Conservation (phyloP, 2,888 invertebrate species). For the Morpho achilles region DNA sequence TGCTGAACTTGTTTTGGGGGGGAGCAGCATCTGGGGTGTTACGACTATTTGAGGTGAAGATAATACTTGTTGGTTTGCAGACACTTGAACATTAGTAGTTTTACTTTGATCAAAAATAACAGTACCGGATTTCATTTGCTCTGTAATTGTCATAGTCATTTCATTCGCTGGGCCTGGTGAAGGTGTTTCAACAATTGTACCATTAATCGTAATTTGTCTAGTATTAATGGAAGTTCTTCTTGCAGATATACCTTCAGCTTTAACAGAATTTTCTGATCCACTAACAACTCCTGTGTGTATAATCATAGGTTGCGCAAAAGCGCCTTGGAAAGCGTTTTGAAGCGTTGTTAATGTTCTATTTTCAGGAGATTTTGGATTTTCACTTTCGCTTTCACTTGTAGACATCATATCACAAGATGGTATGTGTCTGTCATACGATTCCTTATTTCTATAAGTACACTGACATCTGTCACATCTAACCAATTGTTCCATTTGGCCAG, state of each 20-base stretch:
- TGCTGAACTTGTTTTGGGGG: constrained; percentile 64
- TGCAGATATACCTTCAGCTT: constrained; percentile 71
- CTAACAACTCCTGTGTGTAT: constrained; percentile 71
- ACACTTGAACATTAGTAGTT: constrained; percentile 68
- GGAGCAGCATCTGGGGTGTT: constrained; percentile 71
- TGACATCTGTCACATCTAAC: constrained; percentile 93
- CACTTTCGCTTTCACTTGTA: constrained; percentile 90
- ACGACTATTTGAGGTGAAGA: constrained; percentile 75
- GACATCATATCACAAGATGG: constrained; percentile 87
- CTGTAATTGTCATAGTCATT: constrained; percentile 74
- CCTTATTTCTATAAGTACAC: constrained; percentile 90
- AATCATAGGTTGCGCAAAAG: constrained; percentile 73
- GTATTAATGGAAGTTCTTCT: constrained; percentile 74
- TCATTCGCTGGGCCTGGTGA: constrained; percentile 74
- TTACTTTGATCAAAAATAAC: constrained; percentile 72
- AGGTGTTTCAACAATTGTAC: constrained; percentile 74
- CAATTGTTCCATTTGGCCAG: constrained; percentile 82
- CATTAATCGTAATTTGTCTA: constrained; percentile 74
- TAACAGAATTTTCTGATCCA: constrained; percentile 64
- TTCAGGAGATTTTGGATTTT: constrained; percentile 79
- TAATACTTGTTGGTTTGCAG: constrained; percentile 64
- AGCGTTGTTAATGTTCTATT: constrained; percentile 71
- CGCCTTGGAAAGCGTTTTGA: constrained; percentile 73
- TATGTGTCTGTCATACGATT: constrained; percentile 89
- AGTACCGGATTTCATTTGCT: constrained; percentile 72